These are phyloP conservation scores for Hermaeophaga mercurialis DNA, from an alignment of 2,888 invertebrate species.

Conservation along the genomic window DNA sequence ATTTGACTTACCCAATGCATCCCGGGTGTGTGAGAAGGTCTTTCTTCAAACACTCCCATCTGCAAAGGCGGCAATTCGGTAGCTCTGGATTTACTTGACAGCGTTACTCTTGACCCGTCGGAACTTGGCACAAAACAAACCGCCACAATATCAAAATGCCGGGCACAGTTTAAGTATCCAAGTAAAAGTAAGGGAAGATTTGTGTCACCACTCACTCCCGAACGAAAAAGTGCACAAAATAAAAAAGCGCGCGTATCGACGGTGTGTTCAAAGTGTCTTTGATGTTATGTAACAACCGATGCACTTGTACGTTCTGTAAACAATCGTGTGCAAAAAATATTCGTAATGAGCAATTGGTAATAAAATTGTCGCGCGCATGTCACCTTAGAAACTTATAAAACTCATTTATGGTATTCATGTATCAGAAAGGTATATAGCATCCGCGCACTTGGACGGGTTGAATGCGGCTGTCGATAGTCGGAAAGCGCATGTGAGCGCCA, in stretches of 20 bases:
- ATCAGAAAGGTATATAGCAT: conserved; percentile 37
- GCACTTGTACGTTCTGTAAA: conserved; percentile 39
- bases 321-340: conserved; percentile 36
- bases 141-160: not conserved
- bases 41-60: conserved; percentile 93
- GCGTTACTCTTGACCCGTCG: conserved; percentile 52
- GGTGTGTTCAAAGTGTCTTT: conserved; percentile 18
- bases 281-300: conserved; percentile 32
- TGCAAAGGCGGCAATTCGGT: conserved; percentile 64
- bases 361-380: conserved; percentile 44
- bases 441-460: conserved; percentile 53
- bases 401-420: conserved; percentile 32
- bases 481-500: conserved; percentile 50
- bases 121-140: conserved; percentile 41
- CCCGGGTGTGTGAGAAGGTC: conserved; percentile 77
- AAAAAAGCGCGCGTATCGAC: not conserved
- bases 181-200: not conserved
- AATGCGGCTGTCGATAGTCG: conserved; percentile 46
- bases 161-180: conserved; percentile 7
- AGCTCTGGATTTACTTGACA: conserved; percentile 41
- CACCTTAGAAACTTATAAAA: conserved; percentile 37
- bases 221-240: conserved; percentile 10
- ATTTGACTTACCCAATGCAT: conserved; percentile 91
- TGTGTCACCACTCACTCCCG: conserved; percentile 19
- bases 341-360: conserved; percentile 37